These are phyloP conservation scores for Mustela lutreola DNA, from an alignment of 2,113 vertebrate species.

Conservation along the genomic window DNA sequence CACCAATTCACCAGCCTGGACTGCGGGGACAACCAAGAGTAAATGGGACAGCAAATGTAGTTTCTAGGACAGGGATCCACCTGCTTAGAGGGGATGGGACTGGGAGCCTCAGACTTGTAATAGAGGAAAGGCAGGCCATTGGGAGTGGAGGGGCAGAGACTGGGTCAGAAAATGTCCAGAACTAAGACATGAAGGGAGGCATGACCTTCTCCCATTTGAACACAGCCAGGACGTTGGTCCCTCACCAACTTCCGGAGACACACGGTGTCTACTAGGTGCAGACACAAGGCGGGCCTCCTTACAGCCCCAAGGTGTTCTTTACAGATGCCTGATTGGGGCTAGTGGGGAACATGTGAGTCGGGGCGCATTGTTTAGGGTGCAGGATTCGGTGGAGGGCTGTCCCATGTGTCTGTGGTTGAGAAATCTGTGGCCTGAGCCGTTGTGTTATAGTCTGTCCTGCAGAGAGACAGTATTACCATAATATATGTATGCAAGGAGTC, in stretches of 20 bases:
- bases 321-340: background rate
- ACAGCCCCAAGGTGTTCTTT: background rate
- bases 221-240: background rate
- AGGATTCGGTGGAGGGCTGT: too few species aligned
- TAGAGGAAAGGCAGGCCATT: background rate
- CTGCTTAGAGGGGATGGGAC: background rate
- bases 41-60: background rate
- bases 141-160: background rate
- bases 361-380: background rate
- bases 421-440: background rate
- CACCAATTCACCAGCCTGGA: conserved; percentile 21
- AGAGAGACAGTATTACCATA: background rate
- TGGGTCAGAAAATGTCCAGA: background rate
- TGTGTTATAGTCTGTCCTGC: background rate
- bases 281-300: background rate
- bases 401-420: background rate
- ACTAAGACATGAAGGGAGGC: background rate
- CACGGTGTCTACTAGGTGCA: background rate
- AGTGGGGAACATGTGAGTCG: background rate
- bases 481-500: background rate
- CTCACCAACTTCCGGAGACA: background rate
- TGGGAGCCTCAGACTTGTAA: background rate
- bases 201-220: background rate
- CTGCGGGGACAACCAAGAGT: background rate
- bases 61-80: background rate